These are phyloP conservation scores for Hiodon alosoides DNA, from an alignment of 2,113 vertebrate species.

Conservation along the genomic window DNA sequence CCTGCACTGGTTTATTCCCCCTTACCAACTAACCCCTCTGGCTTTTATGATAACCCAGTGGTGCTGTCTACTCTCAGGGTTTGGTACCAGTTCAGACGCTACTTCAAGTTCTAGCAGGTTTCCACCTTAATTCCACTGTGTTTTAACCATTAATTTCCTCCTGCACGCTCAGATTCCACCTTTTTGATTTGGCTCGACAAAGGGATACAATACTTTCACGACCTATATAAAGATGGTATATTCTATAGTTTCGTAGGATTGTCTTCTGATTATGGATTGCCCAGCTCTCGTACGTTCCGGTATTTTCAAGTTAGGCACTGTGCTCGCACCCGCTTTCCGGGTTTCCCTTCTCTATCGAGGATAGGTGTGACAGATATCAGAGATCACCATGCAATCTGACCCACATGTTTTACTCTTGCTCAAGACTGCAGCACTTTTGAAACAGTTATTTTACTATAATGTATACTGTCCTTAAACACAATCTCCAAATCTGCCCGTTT, in stretches of 20 bases:
- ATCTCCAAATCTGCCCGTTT: not conserved
- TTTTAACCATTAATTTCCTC: not conserved
- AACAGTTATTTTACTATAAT: not conserved
- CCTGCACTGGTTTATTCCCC: not conserved
- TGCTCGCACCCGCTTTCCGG: not conserved
- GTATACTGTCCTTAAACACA: not conserved
- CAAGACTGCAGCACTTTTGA: not conserved
- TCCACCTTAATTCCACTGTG: not conserved
- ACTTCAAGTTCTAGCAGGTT: not conserved
- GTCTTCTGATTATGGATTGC: not conserved
- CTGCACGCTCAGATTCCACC: not conserved
- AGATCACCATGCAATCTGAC: not conserved
- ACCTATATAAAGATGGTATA: slow-evolving; percentile 5
- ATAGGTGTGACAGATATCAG: not conserved
- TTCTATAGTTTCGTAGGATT: not conserved
- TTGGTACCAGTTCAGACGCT: not conserved
- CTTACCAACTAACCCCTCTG: not conserved
- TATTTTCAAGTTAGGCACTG: not conserved
- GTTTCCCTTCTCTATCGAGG: not conserved
- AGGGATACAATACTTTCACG: not conserved
- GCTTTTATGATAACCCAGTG: not conserved
- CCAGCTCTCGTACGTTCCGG: not conserved
- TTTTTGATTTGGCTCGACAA: not conserved
- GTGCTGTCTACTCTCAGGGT: not conserved
- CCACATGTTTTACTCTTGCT: not conserved